These are phyloP conservation scores for Drosophila kokeensis DNA, from an alignment of 2,888 invertebrate species.

Conservation along the genomic window DNA sequence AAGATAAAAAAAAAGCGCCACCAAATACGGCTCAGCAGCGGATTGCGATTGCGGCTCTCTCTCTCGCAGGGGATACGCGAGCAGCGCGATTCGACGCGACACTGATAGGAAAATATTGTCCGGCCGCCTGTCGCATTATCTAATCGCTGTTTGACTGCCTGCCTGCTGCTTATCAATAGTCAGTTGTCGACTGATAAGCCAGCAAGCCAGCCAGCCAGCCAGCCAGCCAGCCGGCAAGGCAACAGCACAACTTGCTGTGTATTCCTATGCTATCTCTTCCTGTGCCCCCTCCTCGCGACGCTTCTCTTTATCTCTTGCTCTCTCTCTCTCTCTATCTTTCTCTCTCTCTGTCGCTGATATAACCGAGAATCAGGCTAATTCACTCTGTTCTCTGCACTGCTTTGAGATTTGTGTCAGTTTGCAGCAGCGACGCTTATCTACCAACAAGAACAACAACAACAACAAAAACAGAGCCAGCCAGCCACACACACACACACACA, in stretches of 20 bases:
- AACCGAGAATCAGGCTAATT: conserved; percentile 56
- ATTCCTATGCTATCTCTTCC: conserved; percentile 54
- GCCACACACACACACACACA: not conserved
- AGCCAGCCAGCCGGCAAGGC: conserved; percentile 17
- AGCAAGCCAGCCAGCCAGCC: not conserved
- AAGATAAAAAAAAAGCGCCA: conserved; percentile 22
- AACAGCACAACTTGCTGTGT: conserved; percentile 39
- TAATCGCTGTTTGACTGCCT: conserved; percentile 45
- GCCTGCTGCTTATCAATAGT: conserved; percentile 48
- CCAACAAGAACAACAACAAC: conserved; percentile 9
- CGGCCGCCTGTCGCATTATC: conserved; percentile 42
- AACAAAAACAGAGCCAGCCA: conserved; percentile 3
- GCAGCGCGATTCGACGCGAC: not conserved
- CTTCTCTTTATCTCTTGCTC: not conserved
- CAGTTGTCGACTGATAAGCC: conserved; percentile 46
- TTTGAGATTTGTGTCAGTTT: conserved; percentile 61
- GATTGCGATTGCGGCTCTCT: conserved; percentile 2
- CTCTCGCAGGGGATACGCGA: conserved; percentile 28
- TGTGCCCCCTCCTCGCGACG: conserved; percentile 18
- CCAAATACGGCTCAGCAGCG: conserved; percentile 24
- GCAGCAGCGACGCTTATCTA: conserved; percentile 40
- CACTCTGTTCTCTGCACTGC: conserved; percentile 33
- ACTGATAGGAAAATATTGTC: conserved; percentile 27
- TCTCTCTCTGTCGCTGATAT: conserved; percentile 22
- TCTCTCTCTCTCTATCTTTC: not conserved